A percentile compares a stretch with the other conserved stretches of the same genome.
Evolutionary conservation across 2,888 invertebrate species (phyloP).

Genomic region (Tetragnatha montana): DNA sequence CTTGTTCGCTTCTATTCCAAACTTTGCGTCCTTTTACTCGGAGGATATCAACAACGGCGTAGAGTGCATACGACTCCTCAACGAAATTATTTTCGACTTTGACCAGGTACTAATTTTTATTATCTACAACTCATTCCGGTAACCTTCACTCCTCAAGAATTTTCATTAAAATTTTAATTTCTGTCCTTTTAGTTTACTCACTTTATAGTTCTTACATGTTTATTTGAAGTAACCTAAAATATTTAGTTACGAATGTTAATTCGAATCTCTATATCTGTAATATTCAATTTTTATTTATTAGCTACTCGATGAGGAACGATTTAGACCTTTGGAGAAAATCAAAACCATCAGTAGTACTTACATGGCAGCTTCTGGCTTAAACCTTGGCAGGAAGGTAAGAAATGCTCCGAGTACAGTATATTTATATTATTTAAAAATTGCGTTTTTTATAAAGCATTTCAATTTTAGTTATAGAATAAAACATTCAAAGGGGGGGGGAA

Average conservation of each 20-base stretch:
- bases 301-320: slow-evolving; percentile 88
- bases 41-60: slow-evolving; percentile 98
- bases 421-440: background rate
- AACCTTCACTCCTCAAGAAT: background rate
- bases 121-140: too few relatives aligned
- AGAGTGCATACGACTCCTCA: slow-evolving; percentile 96
- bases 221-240: background rate
- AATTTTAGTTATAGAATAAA: too few relatives aligned
- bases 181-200: background rate
- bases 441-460: background rate
- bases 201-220: background rate
- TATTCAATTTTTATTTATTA: slow-evolving; percentile 75
- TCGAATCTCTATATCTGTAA: too few relatives aligned
- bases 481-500: too few relatives aligned
- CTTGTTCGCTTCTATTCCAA: slow-evolving; percentile 98
- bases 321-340: slow-evolving; percentile 93
- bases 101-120: slow-evolving; percentile 77
- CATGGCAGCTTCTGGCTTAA: slow-evolving; percentile 96
- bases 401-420: background rate
- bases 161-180: background rate
- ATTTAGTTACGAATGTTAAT: too few relatives aligned
- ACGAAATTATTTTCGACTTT: slow-evolving; percentile 95
- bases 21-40: slow-evolving; percentile 98
- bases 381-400: slow-evolving; percentile 81
- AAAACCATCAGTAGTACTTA: slow-evolving; percentile 95